phyloP scores from a whole-genome alignment of 2,888 invertebrate genomes.

The Chrysolina oricalcia region DNA sequence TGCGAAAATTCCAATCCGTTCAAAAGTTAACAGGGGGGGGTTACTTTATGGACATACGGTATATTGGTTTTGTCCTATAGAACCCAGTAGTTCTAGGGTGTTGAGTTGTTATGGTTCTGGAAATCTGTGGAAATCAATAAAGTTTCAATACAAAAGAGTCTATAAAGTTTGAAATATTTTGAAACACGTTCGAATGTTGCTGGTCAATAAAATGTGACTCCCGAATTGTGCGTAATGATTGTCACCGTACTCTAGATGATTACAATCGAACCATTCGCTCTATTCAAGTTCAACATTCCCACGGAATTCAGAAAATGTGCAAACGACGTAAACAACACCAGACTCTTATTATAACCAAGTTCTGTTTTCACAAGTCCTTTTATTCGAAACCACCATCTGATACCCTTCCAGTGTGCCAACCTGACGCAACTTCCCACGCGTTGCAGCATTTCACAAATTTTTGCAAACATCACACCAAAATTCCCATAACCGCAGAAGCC shows the following conservation, averaged over 20 bases:
- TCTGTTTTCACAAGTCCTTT: conserved; percentile 35
- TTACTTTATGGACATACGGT: too few relatives aligned
- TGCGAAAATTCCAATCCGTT: too few relatives aligned
- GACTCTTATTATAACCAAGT: not conserved
- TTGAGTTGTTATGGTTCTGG: too few relatives aligned
- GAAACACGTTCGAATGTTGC: too few relatives aligned
- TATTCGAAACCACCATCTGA: conserved; percentile 23
- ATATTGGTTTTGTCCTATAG: too few relatives aligned
- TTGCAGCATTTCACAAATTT: conserved; percentile 39
- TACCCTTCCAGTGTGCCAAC: conserved; percentile 36
- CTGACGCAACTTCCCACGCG: conserved; percentile 46
- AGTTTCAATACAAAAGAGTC: too few relatives aligned
- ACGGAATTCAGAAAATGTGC: conserved; percentile 3
- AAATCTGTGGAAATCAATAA: too few relatives aligned
- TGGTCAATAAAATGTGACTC: not conserved
- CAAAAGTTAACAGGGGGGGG: too few relatives aligned
- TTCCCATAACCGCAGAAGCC: conserved; percentile 42
- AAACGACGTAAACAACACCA: not conserved
- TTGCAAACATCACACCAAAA: conserved; percentile 37
- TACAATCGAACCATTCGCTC: too few relatives aligned
- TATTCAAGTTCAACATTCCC: conserved; percentile 19
- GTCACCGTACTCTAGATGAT: too few relatives aligned
- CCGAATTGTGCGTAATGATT: not conserved
- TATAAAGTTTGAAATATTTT: too few relatives aligned
- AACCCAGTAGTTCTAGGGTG: too few relatives aligned